Percentiles rank a stretch among this genome's conserved stretches.
These are phyloP conservation scores for Eulemur rubriventer DNA, from an alignment of 2,797 vertebrate species.

Conservation along the genomic window DNA sequence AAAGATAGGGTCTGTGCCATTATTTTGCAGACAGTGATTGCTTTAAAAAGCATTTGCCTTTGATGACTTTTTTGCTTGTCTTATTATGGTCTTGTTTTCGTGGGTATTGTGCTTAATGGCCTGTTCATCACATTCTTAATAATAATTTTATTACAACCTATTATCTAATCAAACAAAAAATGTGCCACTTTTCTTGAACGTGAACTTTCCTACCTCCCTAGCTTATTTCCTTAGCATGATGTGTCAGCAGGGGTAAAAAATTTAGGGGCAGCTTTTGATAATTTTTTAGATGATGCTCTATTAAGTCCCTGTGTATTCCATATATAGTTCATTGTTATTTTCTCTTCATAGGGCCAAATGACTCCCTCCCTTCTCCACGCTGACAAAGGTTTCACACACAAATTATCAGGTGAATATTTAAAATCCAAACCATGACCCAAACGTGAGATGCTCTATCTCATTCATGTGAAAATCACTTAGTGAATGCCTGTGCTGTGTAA, in stretches of 20 bases:
- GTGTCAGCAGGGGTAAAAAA: background rate
- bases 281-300: background rate
- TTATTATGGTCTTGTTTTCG: background rate
- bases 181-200: background rate
- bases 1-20: background rate
- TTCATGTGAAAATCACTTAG: conserved; percentile 17
- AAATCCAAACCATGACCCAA: background rate
- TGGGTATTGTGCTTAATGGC: no score
- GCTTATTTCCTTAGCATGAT: background rate
- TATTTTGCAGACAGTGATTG: background rate
- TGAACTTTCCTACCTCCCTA: background rate
- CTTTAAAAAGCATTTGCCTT: background rate
- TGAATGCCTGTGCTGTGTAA: background rate
- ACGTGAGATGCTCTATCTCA: background rate
- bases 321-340: background rate
- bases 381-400: background rate
- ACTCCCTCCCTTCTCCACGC: background rate
- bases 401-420: background rate
- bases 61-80: background rate
- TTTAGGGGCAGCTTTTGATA: background rate
- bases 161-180: background rate
- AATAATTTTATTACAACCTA: background rate
- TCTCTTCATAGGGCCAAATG: background rate
- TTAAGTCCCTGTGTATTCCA: background rate
- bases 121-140: background rate